Base-by-base conservation (phyloP, 1,140 invertebrate genomes). In the Potamilus streckersoni region DNA sequence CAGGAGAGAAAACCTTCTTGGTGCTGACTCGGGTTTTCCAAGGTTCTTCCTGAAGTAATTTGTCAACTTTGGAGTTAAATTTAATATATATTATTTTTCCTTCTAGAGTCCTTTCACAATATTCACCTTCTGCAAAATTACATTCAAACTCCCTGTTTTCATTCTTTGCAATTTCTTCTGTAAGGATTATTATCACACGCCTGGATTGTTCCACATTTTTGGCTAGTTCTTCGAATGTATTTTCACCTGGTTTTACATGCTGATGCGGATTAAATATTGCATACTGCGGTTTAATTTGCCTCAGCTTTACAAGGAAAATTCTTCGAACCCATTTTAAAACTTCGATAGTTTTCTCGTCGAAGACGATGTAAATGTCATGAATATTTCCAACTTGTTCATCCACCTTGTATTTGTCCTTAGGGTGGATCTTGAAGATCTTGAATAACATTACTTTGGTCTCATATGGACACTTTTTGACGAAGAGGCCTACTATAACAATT, bases 361-460 rank as follows among this genome's bases (percentile, higher is more conserved):
- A 80, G 0, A 73, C 76, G 13, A 83, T 63, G 38, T 78, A 79
- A 14, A 76, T 76, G 60, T 83, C 79, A 61, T 78, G 74, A 14
- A 55, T 12, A 27, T 70, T 79, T 19, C 56, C 60, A 8, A 63
- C 64, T 2, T 68, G 69, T 19, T 63, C 14, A 38, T 83, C 82
- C 12, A 81, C 70, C 23, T 66, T n/a, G 56, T 80, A 81, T 12
- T 73, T 79, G 59, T 80, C 78, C 2, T 59, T 55, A 11, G 82
- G 79, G 68, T 83, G 82, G 1, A 81, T 78, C 1, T 75, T 23
- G n/a, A 81, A 76, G 16, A 81, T 55, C 70, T 73, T 76, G 27
- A 70, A 81, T 38, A 83, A 17, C 20, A 83, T 67, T 57, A 83
- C 82, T 75, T 83, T 83, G 12, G 82, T 83, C 62, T 83, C 82